These are phyloP conservation scores for Elmis aenea DNA, from an alignment of 2,888 invertebrate genomes.

Conservation along the genomic window DNA sequence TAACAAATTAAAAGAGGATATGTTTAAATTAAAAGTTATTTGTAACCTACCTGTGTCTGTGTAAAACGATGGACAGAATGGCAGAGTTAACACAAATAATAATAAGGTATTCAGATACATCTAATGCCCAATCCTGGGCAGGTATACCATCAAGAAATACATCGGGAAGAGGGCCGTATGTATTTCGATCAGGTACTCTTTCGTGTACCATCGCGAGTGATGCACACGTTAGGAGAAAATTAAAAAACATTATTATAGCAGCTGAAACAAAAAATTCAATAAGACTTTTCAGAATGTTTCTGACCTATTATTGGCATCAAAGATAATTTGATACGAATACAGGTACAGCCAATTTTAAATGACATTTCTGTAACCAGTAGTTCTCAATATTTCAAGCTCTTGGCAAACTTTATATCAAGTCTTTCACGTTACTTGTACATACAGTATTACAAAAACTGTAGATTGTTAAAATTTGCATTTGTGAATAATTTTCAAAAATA, in stretches of 20 bases:
- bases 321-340: too few relatives aligned
- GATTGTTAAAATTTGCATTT: too few relatives aligned
- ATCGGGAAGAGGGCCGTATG: slow-evolving; percentile 76
- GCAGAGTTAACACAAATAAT: slow-evolving; percentile 74
- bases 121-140: slow-evolving; percentile 73
- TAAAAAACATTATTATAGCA: slow-evolving; percentile 57
- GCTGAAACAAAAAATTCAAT: slow-evolving; percentile 51
- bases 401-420: too few relatives aligned
- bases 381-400: too few relatives aligned
- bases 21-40: neutral
- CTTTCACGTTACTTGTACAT: too few relatives aligned
- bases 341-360: too few relatives aligned
- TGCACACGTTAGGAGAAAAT: slow-evolving; percentile 61
- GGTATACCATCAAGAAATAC: slow-evolving; percentile 72
- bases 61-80: slow-evolving; percentile 73
- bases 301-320: too few relatives aligned
- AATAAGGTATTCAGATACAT: slow-evolving; percentile 81
- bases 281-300: too few relatives aligned
- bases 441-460: too few relatives aligned
- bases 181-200: slow-evolving; percentile 71
- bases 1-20: too few relatives aligned
- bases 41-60: slow-evolving; percentile 68
- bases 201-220: slow-evolving; percentile 84
- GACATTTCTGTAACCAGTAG: too few relatives aligned
- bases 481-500: too few relatives aligned